Percentiles rank a stretch among this genome's conserved stretches.
These are phyloP conservation scores for Chondrosia reniformis DNA, from an alignment of 37 sponge, comb jelly and placozoan genomes.

Conservation along the genomic window DNA sequence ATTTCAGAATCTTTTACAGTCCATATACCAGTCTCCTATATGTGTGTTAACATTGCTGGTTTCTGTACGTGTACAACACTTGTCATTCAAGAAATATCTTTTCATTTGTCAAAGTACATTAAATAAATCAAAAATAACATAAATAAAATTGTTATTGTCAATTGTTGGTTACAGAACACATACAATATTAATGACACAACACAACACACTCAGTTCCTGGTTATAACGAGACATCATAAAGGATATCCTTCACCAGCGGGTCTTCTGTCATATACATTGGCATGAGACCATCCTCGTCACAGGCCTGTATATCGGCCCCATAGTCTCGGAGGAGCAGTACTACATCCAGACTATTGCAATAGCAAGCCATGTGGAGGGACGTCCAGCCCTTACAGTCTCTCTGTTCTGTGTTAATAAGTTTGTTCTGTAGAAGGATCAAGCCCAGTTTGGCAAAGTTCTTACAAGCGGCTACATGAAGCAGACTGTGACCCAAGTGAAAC, in stretches of 20 bases:
- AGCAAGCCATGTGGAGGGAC: constrained; percentile 57
- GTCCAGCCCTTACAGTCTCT: constrained; percentile 61
- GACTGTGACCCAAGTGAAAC: not conserved
- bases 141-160: no score
- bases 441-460: constrained; percentile 60
- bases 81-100: no score
- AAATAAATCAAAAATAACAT: no score
- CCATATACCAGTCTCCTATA: no score
- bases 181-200: no score
- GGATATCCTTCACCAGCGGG: not conserved
- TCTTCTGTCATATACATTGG: not conserved
- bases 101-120: no score
- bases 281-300: constrained; percentile 4
- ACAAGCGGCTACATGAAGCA: constrained; percentile 64
- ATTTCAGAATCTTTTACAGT: no score
- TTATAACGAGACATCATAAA: not conserved
- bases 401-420: constrained; percentile 7
- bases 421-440: constrained; percentile 21
- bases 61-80: no score
- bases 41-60: no score
- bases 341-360: constrained; percentile 52
- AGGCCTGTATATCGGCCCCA: constrained; percentile 19
- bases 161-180: no score
- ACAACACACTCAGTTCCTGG: no score
- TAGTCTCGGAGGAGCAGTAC: constrained; percentile 33